Conservation (phyloP, 2,113 vertebrate genomes). For the Triplophysa dalaica region DNA sequence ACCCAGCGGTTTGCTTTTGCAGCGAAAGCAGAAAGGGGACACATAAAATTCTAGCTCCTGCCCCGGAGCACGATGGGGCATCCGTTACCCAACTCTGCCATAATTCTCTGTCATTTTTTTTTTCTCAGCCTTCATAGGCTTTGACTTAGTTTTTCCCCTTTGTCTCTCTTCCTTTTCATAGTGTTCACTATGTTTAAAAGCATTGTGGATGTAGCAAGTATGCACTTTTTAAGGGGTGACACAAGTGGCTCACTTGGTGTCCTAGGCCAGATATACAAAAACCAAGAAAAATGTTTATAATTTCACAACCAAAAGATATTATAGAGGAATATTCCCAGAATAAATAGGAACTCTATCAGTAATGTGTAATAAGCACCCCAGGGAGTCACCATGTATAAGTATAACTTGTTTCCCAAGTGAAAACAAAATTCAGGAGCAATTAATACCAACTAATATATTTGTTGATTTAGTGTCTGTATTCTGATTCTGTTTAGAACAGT, state of each 20-base stretch:
- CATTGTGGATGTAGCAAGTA: too few relatives aligned
- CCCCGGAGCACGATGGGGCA: constrained; percentile 4
- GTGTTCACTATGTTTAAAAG: too few relatives aligned
- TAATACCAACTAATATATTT: background rate
- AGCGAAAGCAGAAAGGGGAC: constrained; percentile 81
- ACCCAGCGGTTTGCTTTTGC: constrained; percentile 85
- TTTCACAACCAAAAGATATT: too few relatives aligned
- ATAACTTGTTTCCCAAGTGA: too few relatives aligned
- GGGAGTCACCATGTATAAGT: too few relatives aligned
- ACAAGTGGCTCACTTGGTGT: too few relatives aligned
- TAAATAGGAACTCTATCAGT: too few relatives aligned
- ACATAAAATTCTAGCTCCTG: constrained; percentile 78
- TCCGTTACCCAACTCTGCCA: constrained; percentile 15
- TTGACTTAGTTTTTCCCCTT: background rate
- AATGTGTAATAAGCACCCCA: too few relatives aligned
- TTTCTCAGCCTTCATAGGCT: constrained; percentile 12
- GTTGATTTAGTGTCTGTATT: background rate
- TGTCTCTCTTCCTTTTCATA: background rate
- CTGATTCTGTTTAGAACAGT: background rate
- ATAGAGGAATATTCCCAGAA: too few relatives aligned
- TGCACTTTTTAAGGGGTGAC: too few relatives aligned
- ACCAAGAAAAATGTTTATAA: too few relatives aligned
- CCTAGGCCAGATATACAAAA: too few relatives aligned
- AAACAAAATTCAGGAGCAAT: background rate
- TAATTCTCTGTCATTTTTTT: background rate